Evolutionary conservation across 1,140 invertebrate genomes (phyloP).

Genomic region (Leguminivora glycinivorella): DNA sequence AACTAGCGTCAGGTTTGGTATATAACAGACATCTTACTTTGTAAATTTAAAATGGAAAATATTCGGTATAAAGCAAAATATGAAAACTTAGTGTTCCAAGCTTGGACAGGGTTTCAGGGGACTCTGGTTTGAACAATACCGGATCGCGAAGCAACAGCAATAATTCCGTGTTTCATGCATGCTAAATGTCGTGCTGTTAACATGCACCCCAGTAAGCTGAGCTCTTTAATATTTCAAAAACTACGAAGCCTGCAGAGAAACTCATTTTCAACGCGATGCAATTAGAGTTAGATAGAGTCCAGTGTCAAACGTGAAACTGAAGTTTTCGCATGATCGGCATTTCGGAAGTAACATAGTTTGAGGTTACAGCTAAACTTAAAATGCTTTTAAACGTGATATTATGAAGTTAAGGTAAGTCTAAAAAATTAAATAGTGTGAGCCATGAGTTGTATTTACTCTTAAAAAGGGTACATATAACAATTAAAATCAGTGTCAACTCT

Average conservation of each 20-base stretch:
- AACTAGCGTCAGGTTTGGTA: too few relatives aligned
- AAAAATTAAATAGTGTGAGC: background rate
- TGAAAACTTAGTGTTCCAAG: too few relatives aligned
- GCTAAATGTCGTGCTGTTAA: conserved; percentile 4
- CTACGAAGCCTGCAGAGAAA: background rate
- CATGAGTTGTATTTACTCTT: too few relatives aligned
- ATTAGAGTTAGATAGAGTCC: background rate
- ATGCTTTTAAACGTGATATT: too few relatives aligned
- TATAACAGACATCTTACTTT: too few relatives aligned
- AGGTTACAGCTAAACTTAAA: background rate
- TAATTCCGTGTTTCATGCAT: background rate
- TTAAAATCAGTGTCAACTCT: too few relatives aligned
- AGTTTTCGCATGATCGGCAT: background rate
- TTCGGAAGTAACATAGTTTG: background rate
- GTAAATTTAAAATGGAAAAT: too few relatives aligned
- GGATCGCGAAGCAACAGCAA: background rate
- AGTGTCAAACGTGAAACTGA: background rate
- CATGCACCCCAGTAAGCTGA: background rate
- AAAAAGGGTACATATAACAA: too few relatives aligned
- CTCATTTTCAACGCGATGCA: background rate
- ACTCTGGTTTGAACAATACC: too few relatives aligned
- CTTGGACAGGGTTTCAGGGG: too few relatives aligned
- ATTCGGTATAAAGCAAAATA: too few relatives aligned
- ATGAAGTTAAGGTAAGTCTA: background rate
- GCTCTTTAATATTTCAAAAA: background rate